phyloP scores from a whole-genome alignment of 2,113 vertebrate species.

The Ammospiza nelsoni region DNA sequence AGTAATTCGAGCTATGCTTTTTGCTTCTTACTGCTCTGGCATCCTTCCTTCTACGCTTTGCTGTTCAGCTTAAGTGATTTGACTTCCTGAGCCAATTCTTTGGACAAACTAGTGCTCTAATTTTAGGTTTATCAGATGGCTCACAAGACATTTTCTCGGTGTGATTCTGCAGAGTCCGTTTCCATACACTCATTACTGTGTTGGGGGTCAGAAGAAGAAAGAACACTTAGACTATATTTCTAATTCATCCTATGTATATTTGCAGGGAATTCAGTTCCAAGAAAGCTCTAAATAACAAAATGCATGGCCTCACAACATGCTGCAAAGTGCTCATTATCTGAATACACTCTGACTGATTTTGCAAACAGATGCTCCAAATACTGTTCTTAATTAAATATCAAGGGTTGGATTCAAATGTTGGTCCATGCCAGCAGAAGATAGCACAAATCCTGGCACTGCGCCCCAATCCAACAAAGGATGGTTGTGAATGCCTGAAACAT shows the following conservation, averaged over 20 bases:
- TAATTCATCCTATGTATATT: not conserved
- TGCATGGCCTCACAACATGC: not conserved
- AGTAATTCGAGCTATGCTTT: not conserved
- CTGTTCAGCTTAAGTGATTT: not conserved
- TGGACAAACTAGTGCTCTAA: slow-evolving; percentile 13
- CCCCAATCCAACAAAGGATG: not conserved
- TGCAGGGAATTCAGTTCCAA: slow-evolving; percentile 21
- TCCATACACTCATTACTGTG: not conserved
- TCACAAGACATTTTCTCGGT: not conserved
- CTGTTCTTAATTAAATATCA: slow-evolving; percentile 56
- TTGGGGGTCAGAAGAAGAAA: slow-evolving; percentile 23
- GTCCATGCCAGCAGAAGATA: slow-evolving; percentile 39
- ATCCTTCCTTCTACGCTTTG: not conserved
- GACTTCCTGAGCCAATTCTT: slow-evolving; percentile 25
- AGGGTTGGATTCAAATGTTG: not conserved
- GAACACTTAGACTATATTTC: not conserved
- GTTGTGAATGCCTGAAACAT: not conserved
- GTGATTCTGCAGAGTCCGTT: not conserved
- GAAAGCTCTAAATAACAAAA: slow-evolving; percentile 35
- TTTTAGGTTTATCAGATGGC: slow-evolving; percentile 36
- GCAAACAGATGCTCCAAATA: slow-evolving; percentile 59
- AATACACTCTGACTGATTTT: slow-evolving; percentile 34
- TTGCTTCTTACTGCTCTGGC: slow-evolving; percentile 22
- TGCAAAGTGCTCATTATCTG: slow-evolving; percentile 30
- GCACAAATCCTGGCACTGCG: slow-evolving; percentile 24